Conservation (phyloP, 2,888 invertebrate species). For the Eilema depressum region DNA sequence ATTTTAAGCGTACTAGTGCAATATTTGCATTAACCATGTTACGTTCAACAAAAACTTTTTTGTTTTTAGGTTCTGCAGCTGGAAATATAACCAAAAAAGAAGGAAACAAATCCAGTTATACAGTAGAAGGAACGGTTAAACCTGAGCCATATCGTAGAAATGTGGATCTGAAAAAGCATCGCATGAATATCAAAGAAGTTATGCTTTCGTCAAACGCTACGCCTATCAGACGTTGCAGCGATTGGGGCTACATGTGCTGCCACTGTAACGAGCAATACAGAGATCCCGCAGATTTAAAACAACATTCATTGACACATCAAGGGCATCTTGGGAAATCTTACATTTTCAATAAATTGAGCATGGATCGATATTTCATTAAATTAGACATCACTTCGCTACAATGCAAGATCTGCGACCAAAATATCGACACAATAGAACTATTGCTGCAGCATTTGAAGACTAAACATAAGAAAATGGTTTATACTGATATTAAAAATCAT, state of each 20-base stretch:
- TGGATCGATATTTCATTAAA: slow-evolving; percentile 47
- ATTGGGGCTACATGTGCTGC: slow-evolving; percentile 63
- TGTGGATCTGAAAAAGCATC: slow-evolving; percentile 27
- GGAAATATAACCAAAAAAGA: neutral
- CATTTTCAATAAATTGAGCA: slow-evolving; percentile 1
- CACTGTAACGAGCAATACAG: slow-evolving; percentile 60
- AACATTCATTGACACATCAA: slow-evolving; percentile 60
- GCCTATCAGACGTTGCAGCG: slow-evolving; percentile 61
- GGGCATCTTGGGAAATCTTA: slow-evolving; percentile 31
- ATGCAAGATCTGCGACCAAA: slow-evolving; percentile 58
- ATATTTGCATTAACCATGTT: neutral
- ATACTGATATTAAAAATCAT: slow-evolving; percentile 59
- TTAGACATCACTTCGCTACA: slow-evolving; percentile 61
- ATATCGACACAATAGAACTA: slow-evolving; percentile 44
- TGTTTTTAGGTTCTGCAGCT: slow-evolving; percentile 15
- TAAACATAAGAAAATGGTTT: slow-evolving; percentile 51
- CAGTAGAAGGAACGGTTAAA: neutral
- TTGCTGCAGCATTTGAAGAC: slow-evolving; percentile 56
- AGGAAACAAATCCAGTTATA: neutral
- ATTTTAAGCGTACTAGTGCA: neutral
- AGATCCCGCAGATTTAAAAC: slow-evolving; percentile 62
- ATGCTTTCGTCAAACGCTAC: slow-evolving; percentile 69
- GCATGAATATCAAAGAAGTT: slow-evolving; percentile 59
- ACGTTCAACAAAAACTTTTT: slow-evolving; percentile 24
- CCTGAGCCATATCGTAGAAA: neutral